A percentile compares a stretch with the other conserved stretches of the same genome.
Conservation (phyloP, 1,140 invertebrate species). For the Drosophila willistoni region DNA sequence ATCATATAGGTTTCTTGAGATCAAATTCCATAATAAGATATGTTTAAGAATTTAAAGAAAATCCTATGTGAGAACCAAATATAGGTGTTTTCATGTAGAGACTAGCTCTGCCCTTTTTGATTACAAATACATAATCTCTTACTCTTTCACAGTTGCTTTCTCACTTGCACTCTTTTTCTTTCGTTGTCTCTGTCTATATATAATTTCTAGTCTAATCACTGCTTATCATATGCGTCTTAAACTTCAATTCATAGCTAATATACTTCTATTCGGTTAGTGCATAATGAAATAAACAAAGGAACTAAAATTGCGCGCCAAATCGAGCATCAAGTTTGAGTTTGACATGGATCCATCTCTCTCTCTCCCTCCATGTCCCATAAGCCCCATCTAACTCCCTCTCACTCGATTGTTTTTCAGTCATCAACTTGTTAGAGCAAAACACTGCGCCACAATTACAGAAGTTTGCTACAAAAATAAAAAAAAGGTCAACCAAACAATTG, state of each 20-base stretch:
- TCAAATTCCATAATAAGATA: too few relatives aligned
- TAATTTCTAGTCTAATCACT: too few relatives aligned
- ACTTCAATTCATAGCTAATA: background rate
- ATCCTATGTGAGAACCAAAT: too few relatives aligned
- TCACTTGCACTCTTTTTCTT: background rate
- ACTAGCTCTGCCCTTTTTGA: too few relatives aligned
- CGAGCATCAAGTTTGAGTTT: slow-evolving; percentile 44
- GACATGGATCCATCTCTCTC: slow-evolving; percentile 12
- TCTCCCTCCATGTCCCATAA: too few relatives aligned
- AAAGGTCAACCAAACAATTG: slow-evolving; percentile 71
- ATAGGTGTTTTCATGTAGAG: too few relatives aligned
- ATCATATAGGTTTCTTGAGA: too few relatives aligned
- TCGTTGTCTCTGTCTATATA: background rate
- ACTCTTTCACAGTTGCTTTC: background rate
- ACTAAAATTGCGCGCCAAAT: slow-evolving; percentile 48
- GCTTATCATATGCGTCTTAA: background rate
- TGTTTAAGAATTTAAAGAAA: too few relatives aligned
- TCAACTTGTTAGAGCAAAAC: slow-evolving; percentile 33
- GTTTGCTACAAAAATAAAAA: slow-evolving; percentile 53
- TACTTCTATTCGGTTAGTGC: background rate
- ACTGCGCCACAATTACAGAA: slow-evolving; percentile 70
- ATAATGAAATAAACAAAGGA: slow-evolving; percentile 43
- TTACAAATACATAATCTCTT: background rate
- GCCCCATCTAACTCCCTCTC: background rate
- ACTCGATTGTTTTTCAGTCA: background rate